Evolutionary conservation across 2,113 vertebrate species (phyloP).

Genomic region (Columba livia): DNA sequence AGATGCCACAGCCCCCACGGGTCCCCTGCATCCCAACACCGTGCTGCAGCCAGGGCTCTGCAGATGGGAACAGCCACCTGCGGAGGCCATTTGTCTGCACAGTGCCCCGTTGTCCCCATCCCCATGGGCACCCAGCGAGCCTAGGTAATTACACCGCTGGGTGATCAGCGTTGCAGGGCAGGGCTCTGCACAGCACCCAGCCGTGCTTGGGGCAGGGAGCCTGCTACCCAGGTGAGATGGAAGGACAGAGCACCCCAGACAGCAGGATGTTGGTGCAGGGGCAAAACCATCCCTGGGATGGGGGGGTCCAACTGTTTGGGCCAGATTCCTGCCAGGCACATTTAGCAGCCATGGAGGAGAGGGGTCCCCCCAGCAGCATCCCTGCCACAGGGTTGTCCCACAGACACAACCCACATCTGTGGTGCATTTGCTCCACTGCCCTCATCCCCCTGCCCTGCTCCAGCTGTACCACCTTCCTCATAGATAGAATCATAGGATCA

Average conservation of each 20-base stretch:
- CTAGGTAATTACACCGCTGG: neutral
- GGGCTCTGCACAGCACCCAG: neutral
- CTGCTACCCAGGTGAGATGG: neutral
- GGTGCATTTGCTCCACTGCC: accelerated
- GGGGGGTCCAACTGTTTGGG: neutral
- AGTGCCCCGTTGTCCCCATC: neutral
- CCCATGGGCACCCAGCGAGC: accelerated
- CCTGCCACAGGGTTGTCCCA: neutral
- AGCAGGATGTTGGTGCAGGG: neutral
- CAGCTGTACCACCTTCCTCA: neutral
- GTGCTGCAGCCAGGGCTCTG: accelerated
- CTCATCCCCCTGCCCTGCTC: neutral
- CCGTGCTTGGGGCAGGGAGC: neutral
- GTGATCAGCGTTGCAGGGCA: neutral
- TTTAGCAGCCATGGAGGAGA: neutral
- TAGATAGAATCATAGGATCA: no score
- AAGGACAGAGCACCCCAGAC: neutral
- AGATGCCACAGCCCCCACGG: accelerated
- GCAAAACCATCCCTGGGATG: accelerated
- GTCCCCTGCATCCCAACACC: neutral
- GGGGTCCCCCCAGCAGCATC: neutral
- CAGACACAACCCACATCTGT: accelerated
- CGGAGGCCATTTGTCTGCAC: accelerated
- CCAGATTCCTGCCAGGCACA: accelerated
- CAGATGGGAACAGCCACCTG: neutral